Evolutionary conservation across 2,113 vertebrate genomes (phyloP), one percentile per base, ranked within the genome.

Genomic region (Datnioides undecimradiatus): DNA sequence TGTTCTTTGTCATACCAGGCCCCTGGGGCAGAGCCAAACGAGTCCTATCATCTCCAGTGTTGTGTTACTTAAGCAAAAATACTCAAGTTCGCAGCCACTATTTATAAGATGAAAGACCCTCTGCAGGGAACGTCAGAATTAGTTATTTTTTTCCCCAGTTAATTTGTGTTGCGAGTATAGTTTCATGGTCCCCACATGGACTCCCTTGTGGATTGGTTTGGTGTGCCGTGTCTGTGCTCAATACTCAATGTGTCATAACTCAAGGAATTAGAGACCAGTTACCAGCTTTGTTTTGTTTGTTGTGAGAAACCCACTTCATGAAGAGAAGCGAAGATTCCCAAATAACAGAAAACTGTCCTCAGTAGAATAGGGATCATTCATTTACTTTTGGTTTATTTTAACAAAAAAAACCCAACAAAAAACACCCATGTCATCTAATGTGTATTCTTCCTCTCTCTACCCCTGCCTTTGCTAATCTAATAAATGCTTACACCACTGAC

Each of bases 31-130:
- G 72, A 76, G 82, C 88, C 83, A 90, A 90, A 88, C 70, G 65
- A 92, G 90, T 90, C 67, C 83, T 85, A 93, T 91, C 91, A 92
- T 94, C 91, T 77, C 70, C 88, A 81, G 76, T 82, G 86, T 84
- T 89, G 88, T 92, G 88, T 91, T 95, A 88, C 90, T 93, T 93
- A 86, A 86, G 89, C 87, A 92, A 81, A 88, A 88, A 89, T 85
- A 87, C 85, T 89, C 81, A 86, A 82, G 82, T 93, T 91, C 92
- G 83, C 89, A 89, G 84, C 80, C 88, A 88, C 91, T 93, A 90
- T 95, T 95, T 94, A 93, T 91, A 93, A 95, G 93, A 95, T 95
- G 91, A 94, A 95, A 95, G 92, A 76, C 64, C 81, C 77, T 94
- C 92, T 94, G 93, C 73, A 8, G 92, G 92, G 91, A 94, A 93